Conservation (phyloP, 2,888 invertebrate species). For the Hypselothyrea guttata region DNA sequence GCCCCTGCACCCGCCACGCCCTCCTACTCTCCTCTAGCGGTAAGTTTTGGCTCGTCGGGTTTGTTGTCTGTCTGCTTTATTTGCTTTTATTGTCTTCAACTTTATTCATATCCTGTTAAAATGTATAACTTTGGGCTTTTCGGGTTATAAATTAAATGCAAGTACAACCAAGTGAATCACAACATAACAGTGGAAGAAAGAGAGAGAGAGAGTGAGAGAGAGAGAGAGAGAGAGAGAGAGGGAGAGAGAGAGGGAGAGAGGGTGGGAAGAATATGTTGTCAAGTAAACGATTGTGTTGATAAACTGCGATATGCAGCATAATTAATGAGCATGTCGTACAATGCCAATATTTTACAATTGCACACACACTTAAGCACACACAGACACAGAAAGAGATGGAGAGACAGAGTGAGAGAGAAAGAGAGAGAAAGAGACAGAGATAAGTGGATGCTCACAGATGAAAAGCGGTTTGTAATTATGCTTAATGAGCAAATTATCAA, state of each 20-base stretch:
- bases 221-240: not conserved
- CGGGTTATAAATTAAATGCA: slow-evolving; percentile 75
- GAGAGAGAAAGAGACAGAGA: no score
- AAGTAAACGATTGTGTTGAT: slow-evolving; percentile 75
- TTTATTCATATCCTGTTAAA: slow-evolving; percentile 77
- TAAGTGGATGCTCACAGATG: not conserved
- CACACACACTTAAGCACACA: slow-evolving; percentile 20
- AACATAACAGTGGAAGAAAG: not conserved
- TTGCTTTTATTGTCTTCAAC: slow-evolving; percentile 78
- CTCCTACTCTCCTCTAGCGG: slow-evolving; percentile 4
- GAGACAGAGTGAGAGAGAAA: slow-evolving; percentile 22
- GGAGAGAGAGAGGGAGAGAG: not conserved
- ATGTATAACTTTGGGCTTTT: slow-evolving; percentile 77
- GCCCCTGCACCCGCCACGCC: not conserved
- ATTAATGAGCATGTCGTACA: slow-evolving; percentile 75
- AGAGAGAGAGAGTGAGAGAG: not conserved
- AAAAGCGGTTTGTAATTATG: slow-evolving; percentile 60
- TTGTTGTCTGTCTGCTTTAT: slow-evolving; percentile 56
- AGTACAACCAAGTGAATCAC: slow-evolving; percentile 39
- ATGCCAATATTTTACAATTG: slow-evolving; percentile 73
- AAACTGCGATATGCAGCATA: slow-evolving; percentile 75
- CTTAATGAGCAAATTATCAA: slow-evolving; percentile 69
- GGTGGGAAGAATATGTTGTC: slow-evolving; percentile 42
- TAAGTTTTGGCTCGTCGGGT: slow-evolving; percentile 32
- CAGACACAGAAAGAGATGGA: slow-evolving; percentile 1